These are phyloP conservation scores for Euphysa ruthae DNA, from an alignment of 30 jellyfish, hydroid and myxozoan species.

Conservation along the genomic window DNA sequence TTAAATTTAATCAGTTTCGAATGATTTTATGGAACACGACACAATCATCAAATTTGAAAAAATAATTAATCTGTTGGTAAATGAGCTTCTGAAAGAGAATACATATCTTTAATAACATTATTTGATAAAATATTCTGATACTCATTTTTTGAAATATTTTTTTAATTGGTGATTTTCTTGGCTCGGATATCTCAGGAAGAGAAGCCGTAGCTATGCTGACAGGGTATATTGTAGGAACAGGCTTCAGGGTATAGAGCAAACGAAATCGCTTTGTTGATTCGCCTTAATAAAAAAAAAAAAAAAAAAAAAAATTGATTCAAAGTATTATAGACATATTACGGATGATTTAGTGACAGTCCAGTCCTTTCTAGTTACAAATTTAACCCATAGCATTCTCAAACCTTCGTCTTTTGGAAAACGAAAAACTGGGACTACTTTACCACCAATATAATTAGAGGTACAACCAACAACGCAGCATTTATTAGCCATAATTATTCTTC, in stretches of 20 bases:
- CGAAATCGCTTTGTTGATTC: neutral
- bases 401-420: constrained; percentile 1
- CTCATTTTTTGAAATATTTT: neutral
- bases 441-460: neutral
- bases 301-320: neutral
- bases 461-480: constrained; percentile 9
- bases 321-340: neutral
- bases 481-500: neutral
- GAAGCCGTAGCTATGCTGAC: constrained; percentile 4
- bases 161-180: neutral
- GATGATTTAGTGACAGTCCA: constrained; percentile 6
- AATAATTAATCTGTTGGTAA: constrained; percentile 1
- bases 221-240: constrained; percentile 1
- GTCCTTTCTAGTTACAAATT: neutral
- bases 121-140: constrained; percentile 1
- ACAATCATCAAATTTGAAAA: constrained; percentile 3
- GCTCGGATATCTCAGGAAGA: neutral
- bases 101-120: neutral
- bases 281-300: too few species aligned
- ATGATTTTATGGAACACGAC: too few species aligned
- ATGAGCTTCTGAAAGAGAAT: neutral
- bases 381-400: neutral
- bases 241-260: neutral
- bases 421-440: constrained; percentile 1
- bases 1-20: too few species aligned